Percentiles rank a stretch among this genome's conserved stretches.
phyloP scores from a whole-genome alignment of 2,113 vertebrate species.

The Bagarius yarrelli region DNA sequence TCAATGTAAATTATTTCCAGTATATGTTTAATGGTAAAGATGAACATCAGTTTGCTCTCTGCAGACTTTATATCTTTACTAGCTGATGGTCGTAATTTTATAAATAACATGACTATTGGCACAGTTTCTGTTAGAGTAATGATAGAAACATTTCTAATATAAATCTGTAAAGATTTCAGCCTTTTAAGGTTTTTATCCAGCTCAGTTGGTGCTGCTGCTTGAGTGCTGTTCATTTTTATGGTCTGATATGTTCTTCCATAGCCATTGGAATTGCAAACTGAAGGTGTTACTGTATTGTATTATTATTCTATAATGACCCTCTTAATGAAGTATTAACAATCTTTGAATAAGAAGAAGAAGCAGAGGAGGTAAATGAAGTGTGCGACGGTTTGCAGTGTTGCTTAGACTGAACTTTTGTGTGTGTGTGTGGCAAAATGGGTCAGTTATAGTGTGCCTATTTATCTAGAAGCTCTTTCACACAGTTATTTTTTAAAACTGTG shows the following conservation, averaged over 20 bases:
- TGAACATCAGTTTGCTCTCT: too few relatives aligned
- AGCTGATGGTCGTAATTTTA: too few relatives aligned
- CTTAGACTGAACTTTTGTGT: background rate
- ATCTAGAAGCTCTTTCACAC: background rate
- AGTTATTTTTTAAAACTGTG: background rate
- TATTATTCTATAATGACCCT: background rate
- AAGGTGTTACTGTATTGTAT: background rate
- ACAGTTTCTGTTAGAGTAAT: background rate
- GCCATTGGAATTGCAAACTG: background rate
- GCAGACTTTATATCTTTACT: too few relatives aligned
- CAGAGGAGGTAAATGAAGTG: background rate
- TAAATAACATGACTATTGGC: background rate
- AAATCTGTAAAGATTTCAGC: background rate
- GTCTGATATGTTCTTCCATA: too few relatives aligned
- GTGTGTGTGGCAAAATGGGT: background rate
- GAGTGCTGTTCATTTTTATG: too few relatives aligned
- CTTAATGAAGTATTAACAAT: background rate
- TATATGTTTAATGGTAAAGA: too few relatives aligned
- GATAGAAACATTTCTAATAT: background rate
- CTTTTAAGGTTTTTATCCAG: background rate
- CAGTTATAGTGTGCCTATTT: background rate
- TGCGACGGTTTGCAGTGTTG: background rate
- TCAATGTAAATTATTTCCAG: too few relatives aligned
- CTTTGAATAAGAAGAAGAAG: background rate
- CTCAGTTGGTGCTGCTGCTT: background rate